Percentiles rank a stretch among this genome's conserved stretches.
Evolutionary conservation across 2,888 invertebrate genomes (phyloP).

Genomic region (Heteromurus nitidus): DNA sequence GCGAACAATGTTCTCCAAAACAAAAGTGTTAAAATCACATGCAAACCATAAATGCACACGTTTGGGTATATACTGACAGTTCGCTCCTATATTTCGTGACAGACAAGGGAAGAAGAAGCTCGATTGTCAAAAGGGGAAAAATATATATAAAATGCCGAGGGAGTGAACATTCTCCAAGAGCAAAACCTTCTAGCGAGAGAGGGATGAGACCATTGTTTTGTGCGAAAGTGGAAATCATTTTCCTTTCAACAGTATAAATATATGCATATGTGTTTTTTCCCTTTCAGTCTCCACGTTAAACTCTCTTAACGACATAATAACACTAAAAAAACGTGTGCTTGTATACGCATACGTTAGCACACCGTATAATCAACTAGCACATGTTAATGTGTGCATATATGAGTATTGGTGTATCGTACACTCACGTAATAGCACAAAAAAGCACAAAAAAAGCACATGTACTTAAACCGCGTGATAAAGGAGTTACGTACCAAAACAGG

Average conservation of each 20-base stretch:
- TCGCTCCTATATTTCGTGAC: not conserved
- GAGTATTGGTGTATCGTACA: not conserved
- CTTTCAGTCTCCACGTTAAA: conserved; percentile 13
- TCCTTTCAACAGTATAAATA: conserved; percentile 35
- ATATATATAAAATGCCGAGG: not conserved
- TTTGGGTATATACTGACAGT: not conserved
- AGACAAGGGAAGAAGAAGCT: not conserved
- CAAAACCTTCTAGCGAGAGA: no score
- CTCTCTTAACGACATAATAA: conserved; percentile 30
- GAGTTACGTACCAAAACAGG: not conserved
- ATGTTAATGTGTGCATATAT: not conserved
- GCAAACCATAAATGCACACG: conserved; percentile 1
- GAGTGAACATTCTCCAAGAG: not conserved
- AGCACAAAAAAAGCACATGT: no score
- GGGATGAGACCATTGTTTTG: not conserved
- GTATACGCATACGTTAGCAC: conserved; percentile 5
- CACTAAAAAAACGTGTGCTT: conserved; percentile 53
- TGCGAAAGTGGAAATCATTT: conserved; percentile 40
- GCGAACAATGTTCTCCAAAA: conserved; percentile 33
- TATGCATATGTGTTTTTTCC: conserved; percentile 5
- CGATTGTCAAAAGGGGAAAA: not conserved
- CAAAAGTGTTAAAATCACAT: conserved; percentile 48
- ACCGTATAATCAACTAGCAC: not conserved
- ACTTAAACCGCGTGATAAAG: no score
- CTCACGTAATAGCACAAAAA: not conserved